A percentile compares a stretch with the other conserved stretches of the same genome.
phyloP scores from a whole-genome alignment of 2,888 invertebrate genomes.

The Dorcus parallelipipedus region DNA sequence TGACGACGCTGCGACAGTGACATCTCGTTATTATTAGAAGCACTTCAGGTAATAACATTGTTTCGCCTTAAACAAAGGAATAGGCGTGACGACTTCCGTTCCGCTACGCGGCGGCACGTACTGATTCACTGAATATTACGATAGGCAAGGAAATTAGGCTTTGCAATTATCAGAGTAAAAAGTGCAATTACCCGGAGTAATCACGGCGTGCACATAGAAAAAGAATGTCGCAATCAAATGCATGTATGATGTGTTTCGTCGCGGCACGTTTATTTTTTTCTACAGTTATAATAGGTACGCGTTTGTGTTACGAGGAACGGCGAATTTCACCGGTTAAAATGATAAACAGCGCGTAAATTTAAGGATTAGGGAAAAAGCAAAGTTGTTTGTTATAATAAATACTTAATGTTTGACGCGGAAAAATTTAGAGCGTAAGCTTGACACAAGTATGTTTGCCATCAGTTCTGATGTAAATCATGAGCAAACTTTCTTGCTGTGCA shows the following conservation, averaged over 20 bases:
- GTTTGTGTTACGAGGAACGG: neutral
- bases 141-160: neutral
- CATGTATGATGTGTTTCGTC: no score
- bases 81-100: conserved; percentile 23
- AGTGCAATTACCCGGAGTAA: no score
- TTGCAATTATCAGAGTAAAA: no score
- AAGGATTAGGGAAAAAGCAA: no score
- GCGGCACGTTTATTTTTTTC: no score
- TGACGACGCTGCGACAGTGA: conserved; percentile 20
- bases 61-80: conserved; percentile 27
- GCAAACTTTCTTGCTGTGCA: neutral
- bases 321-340: conserved; percentile 9
- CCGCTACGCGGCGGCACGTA: conserved; percentile 17
- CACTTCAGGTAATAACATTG: conserved; percentile 23
- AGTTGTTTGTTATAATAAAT: no score
- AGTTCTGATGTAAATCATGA: conserved; percentile 3
- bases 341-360: conserved; percentile 15
- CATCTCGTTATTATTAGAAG: conserved; percentile 24
- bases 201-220: no score
- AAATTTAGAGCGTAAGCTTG: neutral
- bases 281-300: no score
- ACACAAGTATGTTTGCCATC: conserved; percentile 8
- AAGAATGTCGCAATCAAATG: no score
- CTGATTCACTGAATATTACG: conserved; percentile 8
- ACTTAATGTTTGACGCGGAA: no score